Base-by-base conservation (phyloP, 2,888 invertebrate species). In the Acanthosepion pharaonis region DNA sequence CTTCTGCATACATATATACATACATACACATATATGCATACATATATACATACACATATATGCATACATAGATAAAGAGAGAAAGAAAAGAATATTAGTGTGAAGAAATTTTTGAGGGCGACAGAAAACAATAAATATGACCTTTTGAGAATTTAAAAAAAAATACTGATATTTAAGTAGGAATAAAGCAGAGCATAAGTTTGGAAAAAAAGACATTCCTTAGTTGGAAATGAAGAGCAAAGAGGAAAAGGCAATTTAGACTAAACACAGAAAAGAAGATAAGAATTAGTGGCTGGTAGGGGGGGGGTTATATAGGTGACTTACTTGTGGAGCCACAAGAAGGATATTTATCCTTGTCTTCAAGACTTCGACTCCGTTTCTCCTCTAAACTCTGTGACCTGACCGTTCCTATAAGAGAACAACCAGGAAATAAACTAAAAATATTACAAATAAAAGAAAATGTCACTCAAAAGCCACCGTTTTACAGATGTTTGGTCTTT, bases 361-460 rank as follows among this genome's bases (percentile, higher is more conserved):
- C 97, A 59, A 97, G 95, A 95, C 97, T 97, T 48, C 96, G 95
- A 94, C 97, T 97, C 91, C 96, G 95, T 91, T 96, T 96, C 92
- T 97, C 96, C 78, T 97, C 97, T 91, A 95, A 95, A 94, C 95
- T 96, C 94, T 96, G 94, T 55, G 94, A 94, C 64, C 94, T 94
- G 53, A 94, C 94, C 48, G 94, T 94, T 91, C 92, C 94, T 94
- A 94, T 78, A 78, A 78, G 78, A 78, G 78, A 78, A 78, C 78
- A 78, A 78, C 78, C 78, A 78, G 78, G 78, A 78, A 78, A 78
- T 78, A 78, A 78, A 78, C 78, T 78, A 78, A 78, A 78, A 78
- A 78, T 78, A 78, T 78, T 78, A 78, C 9, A 78, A 78, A 78
- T 78, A 9, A 78, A 78, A 78, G n/a, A 78, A 78, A 78, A n/a